These are phyloP conservation scores for Dryobotodes eremita DNA, from an alignment of 2,888 invertebrate genomes.

Conservation along the genomic window DNA sequence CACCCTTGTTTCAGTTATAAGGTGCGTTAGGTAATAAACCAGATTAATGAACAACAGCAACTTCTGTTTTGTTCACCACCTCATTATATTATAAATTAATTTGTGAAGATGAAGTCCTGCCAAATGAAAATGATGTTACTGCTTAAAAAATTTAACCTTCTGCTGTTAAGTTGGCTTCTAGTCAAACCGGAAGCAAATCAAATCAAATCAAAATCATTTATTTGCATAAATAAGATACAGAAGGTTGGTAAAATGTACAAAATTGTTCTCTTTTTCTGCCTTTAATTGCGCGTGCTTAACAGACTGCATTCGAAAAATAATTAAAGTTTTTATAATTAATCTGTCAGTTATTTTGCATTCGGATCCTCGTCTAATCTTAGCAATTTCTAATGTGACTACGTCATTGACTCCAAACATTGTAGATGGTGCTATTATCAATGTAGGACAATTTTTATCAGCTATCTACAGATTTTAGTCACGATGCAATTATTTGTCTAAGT, in stretches of 20 bases:
- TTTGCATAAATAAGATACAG: no score
- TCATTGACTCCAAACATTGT: slow-evolving; percentile 27
- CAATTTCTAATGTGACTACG: neutral
- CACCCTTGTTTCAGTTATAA: slow-evolving; percentile 11
- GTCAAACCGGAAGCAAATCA: no score
- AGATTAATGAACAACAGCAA: neutral
- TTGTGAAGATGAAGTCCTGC: neutral
- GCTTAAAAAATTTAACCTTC: neutral
- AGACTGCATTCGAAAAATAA: no score
- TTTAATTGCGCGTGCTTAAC: no score
- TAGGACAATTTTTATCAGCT: slow-evolving; percentile 22
- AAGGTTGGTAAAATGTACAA: no score
- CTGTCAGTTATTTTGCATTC: no score
- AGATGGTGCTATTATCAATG: slow-evolving; percentile 7
- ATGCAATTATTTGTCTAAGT: slow-evolving; percentile 51
- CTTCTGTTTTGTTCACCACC: neutral
- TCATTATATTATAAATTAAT: neutral
- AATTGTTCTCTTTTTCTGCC: no score
- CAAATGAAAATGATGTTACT: neutral
- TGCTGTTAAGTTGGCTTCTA: no score
- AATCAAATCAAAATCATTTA: no score
- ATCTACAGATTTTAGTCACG: slow-evolving; percentile 49
- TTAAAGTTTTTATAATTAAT: neutral
- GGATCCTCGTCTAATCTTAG: neutral
- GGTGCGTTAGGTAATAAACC: neutral